Percentiles rank a stretch among this genome's conserved stretches.
Conservation (phyloP, 37 sponge, comb jelly and placozoan species). For the Tethya wilhelma region DNA sequence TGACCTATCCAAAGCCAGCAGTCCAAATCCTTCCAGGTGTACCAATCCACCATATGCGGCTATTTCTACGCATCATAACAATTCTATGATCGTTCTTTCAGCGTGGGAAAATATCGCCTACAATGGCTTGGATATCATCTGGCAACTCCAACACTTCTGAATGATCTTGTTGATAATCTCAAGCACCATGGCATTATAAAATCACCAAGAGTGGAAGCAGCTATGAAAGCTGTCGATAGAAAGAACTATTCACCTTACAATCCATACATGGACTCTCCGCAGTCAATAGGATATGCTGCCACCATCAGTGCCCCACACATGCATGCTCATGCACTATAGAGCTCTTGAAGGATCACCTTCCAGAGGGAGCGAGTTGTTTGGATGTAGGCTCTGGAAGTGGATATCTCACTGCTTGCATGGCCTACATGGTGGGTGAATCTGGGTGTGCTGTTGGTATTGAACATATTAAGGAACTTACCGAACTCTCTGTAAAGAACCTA, state of each 20-base stretch:
- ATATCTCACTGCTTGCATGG: slow-evolving; percentile 94
- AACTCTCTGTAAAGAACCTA: slow-evolving; percentile 72
- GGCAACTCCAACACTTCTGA: too few relatives aligned
- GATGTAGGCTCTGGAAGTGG: slow-evolving; percentile 98
- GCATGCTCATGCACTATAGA: slow-evolving; percentile 98
- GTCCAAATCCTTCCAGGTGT: too few relatives aligned
- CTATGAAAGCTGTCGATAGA: slow-evolving; percentile 85
- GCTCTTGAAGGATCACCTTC: slow-evolving; percentile 76
- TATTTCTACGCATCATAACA: too few relatives aligned
- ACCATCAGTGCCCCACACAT: slow-evolving; percentile 99
- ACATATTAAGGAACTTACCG: slow-evolving; percentile 92
- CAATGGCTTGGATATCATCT: too few relatives aligned
- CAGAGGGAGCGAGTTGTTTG: slow-evolving; percentile 65
- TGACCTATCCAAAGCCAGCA: too few relatives aligned
- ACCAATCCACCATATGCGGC: too few relatives aligned
- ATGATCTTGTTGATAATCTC: slow-evolving; percentile 43
- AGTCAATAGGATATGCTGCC: slow-evolving; percentile 90
- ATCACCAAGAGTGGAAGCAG: slow-evolving; percentile 66
- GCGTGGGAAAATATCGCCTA: too few relatives aligned
- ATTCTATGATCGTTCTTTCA: too few relatives aligned
- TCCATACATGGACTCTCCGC: slow-evolving; percentile 92
- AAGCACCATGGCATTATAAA: slow-evolving; percentile 79
- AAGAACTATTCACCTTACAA: slow-evolving; percentile 71
- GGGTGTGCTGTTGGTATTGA: slow-evolving; percentile 96
- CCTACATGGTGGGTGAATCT: slow-evolving; percentile 87